Conservation (phyloP, 2,888 invertebrate species). For the Cordilura impudica region DNA sequence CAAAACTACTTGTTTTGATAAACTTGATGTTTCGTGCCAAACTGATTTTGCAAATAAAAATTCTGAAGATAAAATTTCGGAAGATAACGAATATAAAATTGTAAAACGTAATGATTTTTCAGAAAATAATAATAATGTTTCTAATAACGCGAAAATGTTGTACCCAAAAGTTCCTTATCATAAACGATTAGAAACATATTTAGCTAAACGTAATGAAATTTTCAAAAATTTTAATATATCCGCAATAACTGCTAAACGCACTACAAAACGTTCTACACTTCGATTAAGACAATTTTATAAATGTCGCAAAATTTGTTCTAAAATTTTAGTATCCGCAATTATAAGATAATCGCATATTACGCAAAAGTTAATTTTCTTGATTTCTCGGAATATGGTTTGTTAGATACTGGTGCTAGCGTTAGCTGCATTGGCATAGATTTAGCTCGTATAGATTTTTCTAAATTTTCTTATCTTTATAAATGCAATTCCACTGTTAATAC, state of each 20-base stretch:
- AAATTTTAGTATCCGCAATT: not conserved
- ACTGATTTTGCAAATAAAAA: too few relatives aligned
- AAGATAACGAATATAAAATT: not conserved
- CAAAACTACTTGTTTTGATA: too few relatives aligned
- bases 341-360: constrained; percentile 5
- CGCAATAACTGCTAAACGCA: not conserved
- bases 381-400: constrained; percentile 1
- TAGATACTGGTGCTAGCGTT: constrained; percentile 5
- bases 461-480: not conserved
- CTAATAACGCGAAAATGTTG: not conserved
- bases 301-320: not conserved
- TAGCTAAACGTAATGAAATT: not conserved
- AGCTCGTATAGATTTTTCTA: not conserved
- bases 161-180: not conserved
- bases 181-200: not conserved
- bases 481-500: not conserved
- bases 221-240: not conserved
- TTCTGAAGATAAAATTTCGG: not conserved
- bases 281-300: not conserved
- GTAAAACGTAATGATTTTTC: too few relatives aligned
- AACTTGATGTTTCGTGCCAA: too few relatives aligned
- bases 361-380: constrained; percentile 9
- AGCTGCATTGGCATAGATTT: not conserved
- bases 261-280: not conserved
- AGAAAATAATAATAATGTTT: not conserved